Conservation (phyloP, 1,140 invertebrate genomes). For the Notospermus geniculatus region DNA sequence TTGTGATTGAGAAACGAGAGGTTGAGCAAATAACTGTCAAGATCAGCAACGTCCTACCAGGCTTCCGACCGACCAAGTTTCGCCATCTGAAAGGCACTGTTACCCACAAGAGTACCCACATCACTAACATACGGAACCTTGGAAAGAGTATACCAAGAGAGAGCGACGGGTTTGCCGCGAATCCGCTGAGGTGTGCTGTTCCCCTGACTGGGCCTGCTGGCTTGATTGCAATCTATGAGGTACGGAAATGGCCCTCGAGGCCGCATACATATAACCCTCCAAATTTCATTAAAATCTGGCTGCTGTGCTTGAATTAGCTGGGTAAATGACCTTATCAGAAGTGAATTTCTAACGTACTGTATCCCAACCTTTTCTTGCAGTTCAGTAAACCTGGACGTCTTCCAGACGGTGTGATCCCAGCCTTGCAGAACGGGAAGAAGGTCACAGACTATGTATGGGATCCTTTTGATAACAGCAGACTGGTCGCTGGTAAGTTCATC, state of each 20-base stretch:
- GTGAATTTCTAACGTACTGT: no score
- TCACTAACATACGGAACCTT: conserved; percentile 88
- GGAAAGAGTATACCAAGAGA: conserved; percentile 89
- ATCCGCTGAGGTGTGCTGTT: conserved; percentile 79
- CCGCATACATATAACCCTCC: no score
- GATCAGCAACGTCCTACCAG: no score
- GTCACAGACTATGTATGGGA: conserved; percentile 93
- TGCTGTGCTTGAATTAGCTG: no score
- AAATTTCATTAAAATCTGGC: no score
- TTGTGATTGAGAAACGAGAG: no score
- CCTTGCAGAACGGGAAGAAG: conserved; percentile 81
- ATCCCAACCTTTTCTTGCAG: conserved; percentile 28
- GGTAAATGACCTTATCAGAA: no score
- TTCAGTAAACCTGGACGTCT: conserved; percentile 74
- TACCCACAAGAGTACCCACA: conserved; percentile 83
- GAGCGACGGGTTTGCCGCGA: conserved; percentile 89
- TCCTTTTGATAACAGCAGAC: conserved; percentile 76
- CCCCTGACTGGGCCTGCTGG: conserved; percentile 85
- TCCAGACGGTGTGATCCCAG: conserved; percentile 77
- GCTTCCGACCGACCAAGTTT: conserved; percentile 83
- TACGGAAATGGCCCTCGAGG: no score
- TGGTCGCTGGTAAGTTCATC: conserved; percentile 69
- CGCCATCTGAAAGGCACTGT: conserved; percentile 87
- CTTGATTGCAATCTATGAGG: conserved; percentile 81
- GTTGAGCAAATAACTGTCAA: no score